Conservation (phyloP, 2,113 vertebrate species). For the human region GRCh38 chr1:232651001-232651500, state of each 20-base stretch:
- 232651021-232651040: background rate
- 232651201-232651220: too few relatives aligned
- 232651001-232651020: background rate
- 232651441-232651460: background rate
- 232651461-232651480: background rate
- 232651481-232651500: background rate
- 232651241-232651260: background rate
- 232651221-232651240: background rate
- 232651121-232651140: background rate
- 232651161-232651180: background rate
- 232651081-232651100: background rate
- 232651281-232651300: accelerated
- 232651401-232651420: background rate
- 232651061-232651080: background rate
- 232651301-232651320: background rate
- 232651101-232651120: background rate
- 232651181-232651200: background rate
- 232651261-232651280: too few relatives aligned
- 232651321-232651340: background rate
- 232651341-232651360: background rate
- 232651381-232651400: background rate
- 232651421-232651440: background rate
- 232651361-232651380: background rate
- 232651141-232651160: accelerated
- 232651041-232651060: background rate